Percentiles rank a stretch among this genome's conserved stretches.
Conservation (phyloP, 2,113 vertebrate genomes). For the Gopherus flavomarginatus region DNA sequence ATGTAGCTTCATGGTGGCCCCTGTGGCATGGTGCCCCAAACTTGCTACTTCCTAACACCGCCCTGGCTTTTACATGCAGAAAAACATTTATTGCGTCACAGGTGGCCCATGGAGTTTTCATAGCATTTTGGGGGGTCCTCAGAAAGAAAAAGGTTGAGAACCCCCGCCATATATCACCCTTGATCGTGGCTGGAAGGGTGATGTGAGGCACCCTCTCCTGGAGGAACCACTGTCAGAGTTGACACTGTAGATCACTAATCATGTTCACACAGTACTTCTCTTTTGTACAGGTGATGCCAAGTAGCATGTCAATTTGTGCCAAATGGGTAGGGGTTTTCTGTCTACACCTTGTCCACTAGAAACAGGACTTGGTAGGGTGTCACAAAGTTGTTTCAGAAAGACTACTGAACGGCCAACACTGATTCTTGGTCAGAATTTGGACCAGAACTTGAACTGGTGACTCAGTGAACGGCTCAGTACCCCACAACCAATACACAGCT, state of each 20-base stretch:
- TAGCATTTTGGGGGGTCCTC: too few species aligned
- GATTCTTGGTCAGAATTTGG: background rate
- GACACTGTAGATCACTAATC: too few species aligned
- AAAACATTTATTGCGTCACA: too few species aligned
- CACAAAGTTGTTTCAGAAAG: background rate
- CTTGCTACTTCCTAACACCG: too few species aligned
- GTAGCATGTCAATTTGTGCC: background rate
- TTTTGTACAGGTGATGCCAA: background rate
- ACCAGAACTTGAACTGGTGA: background rate
- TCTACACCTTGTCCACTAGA: background rate
- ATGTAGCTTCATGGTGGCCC: too few species aligned
- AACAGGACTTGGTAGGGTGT: background rate
- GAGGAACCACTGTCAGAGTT: background rate
- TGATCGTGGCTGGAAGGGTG: background rate
- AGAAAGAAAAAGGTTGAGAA: too few species aligned
- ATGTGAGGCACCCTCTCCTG: background rate
- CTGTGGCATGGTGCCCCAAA: too few species aligned
- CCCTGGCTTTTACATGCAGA: too few species aligned
- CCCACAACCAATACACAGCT: fast-evolving
- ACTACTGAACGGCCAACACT: background rate
- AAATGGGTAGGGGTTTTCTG: background rate
- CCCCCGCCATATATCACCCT: background rate
- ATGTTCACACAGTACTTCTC: background rate
- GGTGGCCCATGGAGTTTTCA: too few species aligned
- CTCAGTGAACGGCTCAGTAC: background rate